phyloP scores from a whole-genome alignment of 2,113 vertebrate genomes.

The Tenebrosternarchus preto region DNA sequence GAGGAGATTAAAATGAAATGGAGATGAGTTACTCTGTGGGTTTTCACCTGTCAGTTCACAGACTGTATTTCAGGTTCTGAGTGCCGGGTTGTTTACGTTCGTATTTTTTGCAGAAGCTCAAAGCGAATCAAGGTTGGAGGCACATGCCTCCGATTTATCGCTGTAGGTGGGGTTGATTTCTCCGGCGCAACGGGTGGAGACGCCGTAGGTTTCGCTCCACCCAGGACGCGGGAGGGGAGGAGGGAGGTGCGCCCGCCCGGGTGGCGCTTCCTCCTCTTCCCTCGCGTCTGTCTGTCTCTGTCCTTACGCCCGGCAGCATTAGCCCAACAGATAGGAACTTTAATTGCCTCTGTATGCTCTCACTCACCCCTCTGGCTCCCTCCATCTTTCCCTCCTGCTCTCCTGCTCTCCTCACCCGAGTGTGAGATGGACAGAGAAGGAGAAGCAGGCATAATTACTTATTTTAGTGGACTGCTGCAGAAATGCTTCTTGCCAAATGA shows the following conservation, averaged over 20 bases:
- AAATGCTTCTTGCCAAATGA: slow-evolving; percentile 82
- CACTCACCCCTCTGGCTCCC: slow-evolving; percentile 61
- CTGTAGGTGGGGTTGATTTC: neutral
- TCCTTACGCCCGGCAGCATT: slow-evolving; percentile 68
- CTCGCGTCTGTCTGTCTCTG: slow-evolving; percentile 17
- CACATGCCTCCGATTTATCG: too few relatives aligned
- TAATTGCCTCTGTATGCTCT: slow-evolving; percentile 80
- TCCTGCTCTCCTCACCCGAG: slow-evolving; percentile 60
- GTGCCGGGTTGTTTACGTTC: neutral
- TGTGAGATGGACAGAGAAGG: slow-evolving; percentile 54
- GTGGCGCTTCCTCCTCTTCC: too few relatives aligned
- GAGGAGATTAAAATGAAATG: neutral
- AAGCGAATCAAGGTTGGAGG: too few relatives aligned
- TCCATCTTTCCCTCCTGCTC: slow-evolving; percentile 59
- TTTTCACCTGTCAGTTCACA: neutral
- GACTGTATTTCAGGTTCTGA: neutral
- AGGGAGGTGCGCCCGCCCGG: too few relatives aligned
- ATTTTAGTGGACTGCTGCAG: slow-evolving; percentile 79
- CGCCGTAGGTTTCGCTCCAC: neutral
- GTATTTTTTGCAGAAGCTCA: neutral
- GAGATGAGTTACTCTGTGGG: neutral
- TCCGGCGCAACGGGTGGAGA: neutral
- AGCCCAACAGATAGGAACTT: slow-evolving; percentile 79
- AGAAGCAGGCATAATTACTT: slow-evolving; percentile 79
- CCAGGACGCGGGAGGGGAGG: neutral